Conservation (phyloP, 2,797 vertebrate species). For the Adrianichthys oophorus region DNA sequence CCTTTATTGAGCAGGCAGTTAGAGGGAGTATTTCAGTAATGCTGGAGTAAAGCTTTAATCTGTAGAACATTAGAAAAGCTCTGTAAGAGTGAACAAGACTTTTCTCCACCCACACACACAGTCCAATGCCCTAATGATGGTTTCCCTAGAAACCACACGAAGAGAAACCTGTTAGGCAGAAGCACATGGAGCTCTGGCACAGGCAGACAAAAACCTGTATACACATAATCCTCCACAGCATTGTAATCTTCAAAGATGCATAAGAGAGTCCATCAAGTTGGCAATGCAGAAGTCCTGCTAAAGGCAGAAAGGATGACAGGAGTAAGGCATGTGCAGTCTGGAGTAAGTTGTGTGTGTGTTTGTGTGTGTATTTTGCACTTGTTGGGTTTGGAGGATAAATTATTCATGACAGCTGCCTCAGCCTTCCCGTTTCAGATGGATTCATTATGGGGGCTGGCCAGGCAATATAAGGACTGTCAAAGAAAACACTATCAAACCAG, state of each 20-base stretch:
- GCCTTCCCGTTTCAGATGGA: slow-evolving; percentile 75
- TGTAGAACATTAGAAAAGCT: slow-evolving; percentile 33
- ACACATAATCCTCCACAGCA: slow-evolving; percentile 57
- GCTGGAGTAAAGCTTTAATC: slow-evolving; percentile 17
- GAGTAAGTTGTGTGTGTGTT: slow-evolving; percentile 7
- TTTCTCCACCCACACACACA: slow-evolving; percentile 40
- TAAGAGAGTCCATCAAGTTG: slow-evolving; percentile 78
- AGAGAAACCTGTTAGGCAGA: slow-evolving; percentile 23
- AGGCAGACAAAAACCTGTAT: slow-evolving; percentile 5
- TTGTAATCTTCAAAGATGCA: slow-evolving; percentile 80
- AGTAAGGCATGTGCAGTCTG: slow-evolving; percentile 55
- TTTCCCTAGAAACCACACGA: slow-evolving; percentile 68
- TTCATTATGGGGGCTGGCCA: slow-evolving; percentile 82
- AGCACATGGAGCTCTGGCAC: background rate
- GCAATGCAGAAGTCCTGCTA: slow-evolving; percentile 74
- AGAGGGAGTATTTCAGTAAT: slow-evolving; percentile 7
- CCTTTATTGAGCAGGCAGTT: too few relatives aligned
- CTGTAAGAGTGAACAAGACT: slow-evolving; percentile 25
- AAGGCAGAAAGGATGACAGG: slow-evolving; percentile 67
- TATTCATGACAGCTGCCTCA: slow-evolving; percentile 81
- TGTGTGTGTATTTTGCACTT: background rate
- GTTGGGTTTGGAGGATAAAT: slow-evolving; percentile 72
- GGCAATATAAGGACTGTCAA: slow-evolving; percentile 81
- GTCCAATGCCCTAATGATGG: slow-evolving; percentile 55
- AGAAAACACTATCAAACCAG: slow-evolving; percentile 67